Percentiles rank a stretch among this genome's conserved stretches.
phyloP scores from a whole-genome alignment of 2,113 vertebrate species.

The Drymodes brunneopygia region DNA sequence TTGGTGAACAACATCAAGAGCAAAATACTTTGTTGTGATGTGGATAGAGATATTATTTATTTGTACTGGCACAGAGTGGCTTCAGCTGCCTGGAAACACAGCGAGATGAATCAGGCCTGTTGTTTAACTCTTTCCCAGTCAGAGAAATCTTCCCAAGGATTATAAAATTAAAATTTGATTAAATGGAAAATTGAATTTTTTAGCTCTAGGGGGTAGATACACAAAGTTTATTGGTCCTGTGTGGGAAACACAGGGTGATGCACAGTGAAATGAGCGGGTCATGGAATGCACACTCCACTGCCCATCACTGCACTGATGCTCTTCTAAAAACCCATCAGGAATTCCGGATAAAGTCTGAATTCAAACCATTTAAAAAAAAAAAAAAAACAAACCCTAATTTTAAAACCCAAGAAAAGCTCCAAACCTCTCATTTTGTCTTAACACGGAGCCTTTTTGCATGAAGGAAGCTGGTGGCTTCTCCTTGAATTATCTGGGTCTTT shows the following conservation, averaged over 20 bases:
- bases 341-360: background rate
- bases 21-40: background rate
- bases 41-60: background rate
- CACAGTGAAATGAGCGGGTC: background rate
- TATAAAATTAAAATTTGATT: background rate
- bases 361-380: background rate
- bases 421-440: background rate
- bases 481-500: background rate
- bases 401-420: background rate
- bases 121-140: background rate
- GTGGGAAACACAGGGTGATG: background rate
- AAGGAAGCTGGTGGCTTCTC: background rate
- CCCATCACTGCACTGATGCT: rapidly evolving
- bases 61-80: background rate
- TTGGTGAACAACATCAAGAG: background rate
- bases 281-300: background rate
- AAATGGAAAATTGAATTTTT: background rate
- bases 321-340: background rate
- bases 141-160: background rate
- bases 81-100: background rate
- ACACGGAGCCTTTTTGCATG: background rate
- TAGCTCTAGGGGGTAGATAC: no score
- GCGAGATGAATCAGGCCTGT: background rate
- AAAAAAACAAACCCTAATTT: background rate
- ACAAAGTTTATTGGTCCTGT: background rate